phyloP scores from a whole-genome alignment of 1,140 invertebrate species.

The Diachasmimorpha longicaudata region DNA sequence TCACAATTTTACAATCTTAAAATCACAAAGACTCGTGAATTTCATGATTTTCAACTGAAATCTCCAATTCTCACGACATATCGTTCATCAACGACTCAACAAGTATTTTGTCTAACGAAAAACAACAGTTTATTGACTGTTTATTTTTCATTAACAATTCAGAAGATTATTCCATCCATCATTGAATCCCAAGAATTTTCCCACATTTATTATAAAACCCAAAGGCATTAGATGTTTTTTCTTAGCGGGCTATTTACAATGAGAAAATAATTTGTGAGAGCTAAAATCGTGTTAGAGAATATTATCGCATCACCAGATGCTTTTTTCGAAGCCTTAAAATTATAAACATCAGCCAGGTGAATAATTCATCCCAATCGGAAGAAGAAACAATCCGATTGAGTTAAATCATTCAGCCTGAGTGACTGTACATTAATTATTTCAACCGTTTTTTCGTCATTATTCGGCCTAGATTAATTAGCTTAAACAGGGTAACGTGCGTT shows the following conservation, averaged over 20 bases:
- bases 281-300: conserved; percentile 16
- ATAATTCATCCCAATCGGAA: not conserved
- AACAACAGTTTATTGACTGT: conserved; percentile 14
- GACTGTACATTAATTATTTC: not conserved
- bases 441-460: not conserved
- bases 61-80: not conserved
- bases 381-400: not conserved
- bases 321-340: conserved; percentile 14
- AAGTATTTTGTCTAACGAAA: not conserved
- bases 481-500: not conserved
- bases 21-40: no score
- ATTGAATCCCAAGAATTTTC: conserved; percentile 8
- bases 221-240: conserved; percentile 47
- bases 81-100: not conserved
- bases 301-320: conserved; percentile 21
- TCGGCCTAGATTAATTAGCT: not conserved
- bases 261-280: conserved; percentile 19
- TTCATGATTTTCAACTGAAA: no score
- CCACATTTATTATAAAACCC: conserved; percentile 48
- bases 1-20: not conserved
- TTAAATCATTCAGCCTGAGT: not conserved
- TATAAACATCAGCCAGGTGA: not conserved
- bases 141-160: not conserved
- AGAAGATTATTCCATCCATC: not conserved
- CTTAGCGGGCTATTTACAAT: conserved; percentile 49